Base-by-base conservation (phyloP, 2,797 vertebrate genomes). In the Sebastes trivittatus region DNA sequence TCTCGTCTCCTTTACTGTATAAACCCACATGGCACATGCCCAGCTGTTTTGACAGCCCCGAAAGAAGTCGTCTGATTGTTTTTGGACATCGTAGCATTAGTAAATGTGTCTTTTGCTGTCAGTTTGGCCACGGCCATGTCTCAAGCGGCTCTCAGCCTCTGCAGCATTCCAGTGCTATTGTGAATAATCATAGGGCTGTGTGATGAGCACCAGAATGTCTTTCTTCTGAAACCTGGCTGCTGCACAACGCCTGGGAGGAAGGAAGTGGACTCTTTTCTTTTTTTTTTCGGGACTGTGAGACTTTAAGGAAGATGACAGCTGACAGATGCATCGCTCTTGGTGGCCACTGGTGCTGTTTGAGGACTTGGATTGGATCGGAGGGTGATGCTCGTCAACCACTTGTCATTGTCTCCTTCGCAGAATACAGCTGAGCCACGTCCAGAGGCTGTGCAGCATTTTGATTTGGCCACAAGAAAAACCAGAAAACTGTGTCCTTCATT, bases 301-400 rank as follows among this genome's bases (percentile, higher is more conserved):
- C 80, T 85, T 87, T 83, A 82, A 85, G 73, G 64, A 72, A 86
- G 89, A 91, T 90, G 90, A 93, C 92, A 93, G 91, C 88, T 92
- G 90, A 93, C 90, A 90, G 90, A 94, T 90, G 81, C 84, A 82
- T 83, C 82, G 13, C 87, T 91, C 79, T 90, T 82, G 80, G 85
- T 82, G 88, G 82, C 87, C 75, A 78, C 86, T 84, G 84, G 83
- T 87, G 87, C 79, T 63, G 73, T 85, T 82, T 75, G 78, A 88
- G 72, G 85, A 87, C 81, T 90, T 69, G 60, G 77, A 77, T 54
- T 77, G 81, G 81, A 78, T 79, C 49, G 8, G 75, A 82, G 81
- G 69, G 54, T 46, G 82, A 80, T 85, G 84, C 84, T 89, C 77
- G 82, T 87, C 85, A 88, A 46, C 65, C 81, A 82, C 80, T 89